phyloP scores from a whole-genome alignment of 2,888 invertebrate species.

The Schizotus pectinicornis region DNA sequence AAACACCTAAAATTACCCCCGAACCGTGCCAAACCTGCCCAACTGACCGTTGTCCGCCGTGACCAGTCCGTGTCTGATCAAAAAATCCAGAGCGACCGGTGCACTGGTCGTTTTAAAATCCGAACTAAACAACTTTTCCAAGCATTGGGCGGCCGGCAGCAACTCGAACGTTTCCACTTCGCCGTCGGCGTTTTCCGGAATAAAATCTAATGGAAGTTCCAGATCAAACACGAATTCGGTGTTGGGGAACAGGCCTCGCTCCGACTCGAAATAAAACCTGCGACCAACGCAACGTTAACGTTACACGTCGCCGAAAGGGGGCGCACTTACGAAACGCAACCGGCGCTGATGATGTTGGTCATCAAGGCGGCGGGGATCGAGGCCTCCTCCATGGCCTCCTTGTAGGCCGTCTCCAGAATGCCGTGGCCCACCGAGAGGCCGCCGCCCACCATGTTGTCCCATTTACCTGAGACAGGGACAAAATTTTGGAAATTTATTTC shows the following conservation, averaged over 20 bases:
- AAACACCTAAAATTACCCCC: not conserved
- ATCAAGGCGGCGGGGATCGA: slow-evolving; percentile 83
- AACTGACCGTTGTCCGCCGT: slow-evolving; percentile 85
- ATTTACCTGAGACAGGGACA: slow-evolving; percentile 67
- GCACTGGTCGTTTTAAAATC: slow-evolving; percentile 95
- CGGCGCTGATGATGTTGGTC: slow-evolving; percentile 76
- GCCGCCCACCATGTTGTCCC: slow-evolving; percentile 96
- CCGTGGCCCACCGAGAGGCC: slow-evolving; percentile 89
- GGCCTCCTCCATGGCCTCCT: slow-evolving; percentile 95
- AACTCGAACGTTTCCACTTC: slow-evolving; percentile 93
- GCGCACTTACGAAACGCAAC: slow-evolving; percentile 76
- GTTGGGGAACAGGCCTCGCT: slow-evolving; percentile 91
- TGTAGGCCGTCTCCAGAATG: slow-evolving; percentile 87
- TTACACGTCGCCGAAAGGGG: not conserved
- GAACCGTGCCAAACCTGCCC: not conserved
- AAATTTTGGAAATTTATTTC: too few species aligned
- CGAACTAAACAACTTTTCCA: slow-evolving; percentile 79
- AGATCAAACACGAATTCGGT: slow-evolving; percentile 94
- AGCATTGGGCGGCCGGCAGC: slow-evolving; percentile 80
- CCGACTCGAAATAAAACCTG: slow-evolving; percentile 90
- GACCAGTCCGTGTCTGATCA: slow-evolving; percentile 88
- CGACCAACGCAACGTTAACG: slow-evolving; percentile 43
- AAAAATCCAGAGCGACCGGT: slow-evolving; percentile 89
- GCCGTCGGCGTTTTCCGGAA: slow-evolving; percentile 92
- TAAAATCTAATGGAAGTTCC: slow-evolving; percentile 87